These are phyloP conservation scores for Parus major DNA, from an alignment of 2,113 vertebrate species.

Conservation along the genomic window DNA sequence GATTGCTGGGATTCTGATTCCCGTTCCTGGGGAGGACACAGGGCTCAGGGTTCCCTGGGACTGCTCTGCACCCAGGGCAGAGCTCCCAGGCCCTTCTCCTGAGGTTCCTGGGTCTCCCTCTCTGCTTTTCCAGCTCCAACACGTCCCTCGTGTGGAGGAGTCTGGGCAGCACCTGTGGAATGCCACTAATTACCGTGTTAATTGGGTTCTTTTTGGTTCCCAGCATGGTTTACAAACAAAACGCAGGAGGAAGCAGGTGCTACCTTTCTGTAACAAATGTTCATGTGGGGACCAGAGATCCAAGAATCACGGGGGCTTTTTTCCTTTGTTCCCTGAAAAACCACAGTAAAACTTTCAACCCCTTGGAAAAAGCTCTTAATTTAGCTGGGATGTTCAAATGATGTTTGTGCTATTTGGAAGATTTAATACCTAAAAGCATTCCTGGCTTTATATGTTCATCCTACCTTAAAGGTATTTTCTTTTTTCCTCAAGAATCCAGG, in stretches of 20 bases:
- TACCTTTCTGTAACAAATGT: background rate
- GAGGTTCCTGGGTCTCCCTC: background rate
- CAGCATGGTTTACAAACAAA: background rate
- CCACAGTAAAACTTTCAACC: background rate
- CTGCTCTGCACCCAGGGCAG: background rate
- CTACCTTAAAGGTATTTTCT: background rate
- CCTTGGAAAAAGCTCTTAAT: background rate
- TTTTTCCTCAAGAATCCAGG: background rate
- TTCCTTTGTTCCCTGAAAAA: background rate
- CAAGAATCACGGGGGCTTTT: background rate
- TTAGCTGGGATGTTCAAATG: background rate
- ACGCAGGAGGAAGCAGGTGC: background rate
- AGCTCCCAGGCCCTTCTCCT: background rate
- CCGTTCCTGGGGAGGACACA: background rate
- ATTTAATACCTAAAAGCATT: background rate
- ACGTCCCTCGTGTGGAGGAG: background rate
- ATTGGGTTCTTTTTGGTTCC: background rate
- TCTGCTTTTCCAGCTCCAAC: background rate
- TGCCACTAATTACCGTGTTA: background rate
- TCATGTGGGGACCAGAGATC: background rate
- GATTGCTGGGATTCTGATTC: background rate
- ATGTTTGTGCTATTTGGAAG: background rate
- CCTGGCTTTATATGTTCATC: constrained; percentile 16
- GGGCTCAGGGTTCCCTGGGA: background rate
- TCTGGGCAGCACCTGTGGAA: background rate